A percentile compares a stretch with the other conserved stretches of the same genome.
These are phyloP conservation scores for Cliona cf. orientalis DNA, from an alignment of 37 sponge, comb jelly and placozoan genomes.

Conservation along the genomic window DNA sequence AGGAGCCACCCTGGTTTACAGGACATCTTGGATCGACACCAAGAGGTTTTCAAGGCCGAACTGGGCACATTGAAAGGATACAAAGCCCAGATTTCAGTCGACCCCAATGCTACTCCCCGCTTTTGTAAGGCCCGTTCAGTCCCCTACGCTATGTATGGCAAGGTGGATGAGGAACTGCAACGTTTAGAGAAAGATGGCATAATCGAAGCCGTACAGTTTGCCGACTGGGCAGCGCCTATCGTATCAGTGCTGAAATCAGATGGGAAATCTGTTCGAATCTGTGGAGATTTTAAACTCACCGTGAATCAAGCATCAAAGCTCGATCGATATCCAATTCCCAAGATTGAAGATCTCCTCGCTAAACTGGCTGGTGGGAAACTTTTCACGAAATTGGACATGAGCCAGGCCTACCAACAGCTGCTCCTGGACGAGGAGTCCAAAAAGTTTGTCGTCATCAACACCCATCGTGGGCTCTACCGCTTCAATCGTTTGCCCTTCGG, in stretches of 20 bases:
- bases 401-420: constrained; percentile 35
- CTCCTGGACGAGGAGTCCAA: constrained; percentile 27
- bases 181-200: constrained; percentile 17
- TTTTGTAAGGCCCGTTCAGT: no score
- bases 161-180: constrained; percentile 30
- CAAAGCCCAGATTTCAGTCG: constrained; percentile 23
- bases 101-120: neutral
- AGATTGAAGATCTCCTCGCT: constrained; percentile 23
- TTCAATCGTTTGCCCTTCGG: constrained; percentile 34
- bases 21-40: no score
- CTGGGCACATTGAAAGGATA: constrained; percentile 8
- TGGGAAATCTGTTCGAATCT: constrained; percentile 26
- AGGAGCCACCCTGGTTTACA: no score
- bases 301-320: constrained; percentile 8
- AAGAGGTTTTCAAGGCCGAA: neutral
- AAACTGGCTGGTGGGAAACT: constrained; percentile 2
- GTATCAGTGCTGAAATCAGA: constrained; percentile 45
- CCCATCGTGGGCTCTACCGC: constrained; percentile 11
- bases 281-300: constrained; percentile 60
- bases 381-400: constrained; percentile 44
- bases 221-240: constrained; percentile 59
- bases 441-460: constrained; percentile 39
- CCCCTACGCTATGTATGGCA: constrained; percentile 15
- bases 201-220: constrained; percentile 29
- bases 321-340: constrained; percentile 36